Percentiles rank a stretch among this genome's conserved stretches.
These are phyloP conservation scores for Dryococelus australis DNA, from an alignment of 2,888 invertebrate genomes.

Conservation along the genomic window DNA sequence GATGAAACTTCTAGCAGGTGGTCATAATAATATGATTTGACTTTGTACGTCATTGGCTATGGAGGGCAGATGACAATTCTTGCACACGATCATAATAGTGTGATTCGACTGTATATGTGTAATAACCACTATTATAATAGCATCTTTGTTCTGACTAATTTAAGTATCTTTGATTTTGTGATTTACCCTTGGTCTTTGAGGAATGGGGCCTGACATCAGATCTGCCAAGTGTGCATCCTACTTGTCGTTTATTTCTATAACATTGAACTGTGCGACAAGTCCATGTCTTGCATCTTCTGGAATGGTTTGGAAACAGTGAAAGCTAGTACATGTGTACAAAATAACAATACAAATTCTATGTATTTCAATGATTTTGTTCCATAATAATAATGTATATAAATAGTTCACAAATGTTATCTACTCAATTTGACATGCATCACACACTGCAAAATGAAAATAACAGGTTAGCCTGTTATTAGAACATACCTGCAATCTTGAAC, in stretches of 20 bases:
- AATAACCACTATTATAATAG: conserved; percentile 27
- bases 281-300: conserved; percentile 7
- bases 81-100: too few relatives aligned
- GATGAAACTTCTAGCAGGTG: too few relatives aligned
- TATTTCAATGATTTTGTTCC: background rate
- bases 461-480: background rate
- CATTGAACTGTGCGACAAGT: background rate
- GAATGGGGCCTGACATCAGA: background rate
- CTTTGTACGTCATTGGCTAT: too few relatives aligned
- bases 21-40: too few relatives aligned
- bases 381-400: too few relatives aligned
- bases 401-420: too few relatives aligned
- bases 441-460: background rate
- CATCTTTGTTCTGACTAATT: background rate
- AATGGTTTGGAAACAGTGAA: conserved; percentile 23
- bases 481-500: conserved; percentile 5
- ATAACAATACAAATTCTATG: background rate
- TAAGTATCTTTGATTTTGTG: background rate
- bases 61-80: too few relatives aligned
- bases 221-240: conserved; percentile 26
- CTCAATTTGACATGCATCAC: too few relatives aligned
- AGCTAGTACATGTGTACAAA: conserved; percentile 12
- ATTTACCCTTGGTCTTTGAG: conserved; percentile 22
- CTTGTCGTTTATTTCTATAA: background rate
- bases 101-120: conserved; percentile 10